These are phyloP conservation scores for Thalassophryne amazonica DNA, from an alignment of 2,797 vertebrate species.

Conservation along the genomic window DNA sequence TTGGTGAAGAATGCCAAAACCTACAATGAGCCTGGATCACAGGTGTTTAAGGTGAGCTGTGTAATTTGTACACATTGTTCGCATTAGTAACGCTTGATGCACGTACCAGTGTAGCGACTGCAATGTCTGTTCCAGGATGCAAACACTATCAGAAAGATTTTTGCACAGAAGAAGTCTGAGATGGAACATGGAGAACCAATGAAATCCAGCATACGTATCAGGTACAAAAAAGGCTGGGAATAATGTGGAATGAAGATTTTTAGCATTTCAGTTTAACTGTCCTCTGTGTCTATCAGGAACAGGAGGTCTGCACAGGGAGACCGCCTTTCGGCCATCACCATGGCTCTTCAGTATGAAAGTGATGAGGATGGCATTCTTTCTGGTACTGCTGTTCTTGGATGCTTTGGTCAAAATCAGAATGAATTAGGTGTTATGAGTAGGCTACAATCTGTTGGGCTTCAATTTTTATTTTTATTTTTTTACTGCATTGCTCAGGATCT, in stretches of 20 bases:
- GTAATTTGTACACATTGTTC: not conserved
- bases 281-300: slow-evolving; percentile 79
- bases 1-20: slow-evolving; percentile 97
- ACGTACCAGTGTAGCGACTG: not conserved
- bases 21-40: slow-evolving; percentile 97
- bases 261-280: not conserved
- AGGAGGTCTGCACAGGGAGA: slow-evolving; percentile 91
- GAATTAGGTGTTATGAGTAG: no score
- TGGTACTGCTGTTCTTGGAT: slow-evolving; percentile 79
- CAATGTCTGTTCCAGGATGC: slow-evolving; percentile 84
- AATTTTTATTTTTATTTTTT: not conserved
- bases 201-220: slow-evolving; percentile 95
- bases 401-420: no score
- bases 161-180: slow-evolving; percentile 93
- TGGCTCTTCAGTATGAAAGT: slow-evolving; percentile 97
- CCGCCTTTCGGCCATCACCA: slow-evolving; percentile 93
- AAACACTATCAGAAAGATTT: slow-evolving; percentile 97
- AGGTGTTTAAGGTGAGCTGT: slow-evolving; percentile 93
- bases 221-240: slow-evolving; percentile 68
- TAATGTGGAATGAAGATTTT: not conserved
- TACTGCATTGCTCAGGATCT: slow-evolving; percentile 72
- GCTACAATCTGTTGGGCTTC: not conserved
- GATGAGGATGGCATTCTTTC: slow-evolving; percentile 94
- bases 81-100: not conserved
- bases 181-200: slow-evolving; percentile 92